Evolutionary conservation across 2,113 vertebrate genomes (phyloP).

Genomic region (Cynoglossus semilaevis): DNA sequence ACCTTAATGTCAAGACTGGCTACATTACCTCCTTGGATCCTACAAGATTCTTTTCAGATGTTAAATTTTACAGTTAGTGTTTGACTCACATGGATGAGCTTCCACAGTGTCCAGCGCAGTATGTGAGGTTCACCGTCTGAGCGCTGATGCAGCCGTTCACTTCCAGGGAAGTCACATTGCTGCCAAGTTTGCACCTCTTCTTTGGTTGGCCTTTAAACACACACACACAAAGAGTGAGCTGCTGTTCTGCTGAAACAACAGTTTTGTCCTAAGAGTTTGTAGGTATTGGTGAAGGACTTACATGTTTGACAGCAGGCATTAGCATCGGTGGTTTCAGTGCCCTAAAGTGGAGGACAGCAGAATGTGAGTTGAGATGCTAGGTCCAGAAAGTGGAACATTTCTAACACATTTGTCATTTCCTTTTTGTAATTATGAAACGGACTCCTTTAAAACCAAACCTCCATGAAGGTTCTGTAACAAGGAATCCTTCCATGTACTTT

Average conservation of each 20-base stretch:
- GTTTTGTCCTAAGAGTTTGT: not conserved
- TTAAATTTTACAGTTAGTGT: too few relatives aligned
- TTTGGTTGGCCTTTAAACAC: constrained; percentile 57
- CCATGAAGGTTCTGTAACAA: too few relatives aligned
- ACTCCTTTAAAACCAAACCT: too few relatives aligned
- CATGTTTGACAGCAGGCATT: constrained; percentile 72
- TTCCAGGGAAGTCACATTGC: constrained; percentile 60
- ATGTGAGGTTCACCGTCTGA: constrained; percentile 71
- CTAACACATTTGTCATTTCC: too few relatives aligned
- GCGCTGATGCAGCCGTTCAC: constrained; percentile 71
- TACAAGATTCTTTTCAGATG: too few relatives aligned
- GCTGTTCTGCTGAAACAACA: not conserved
- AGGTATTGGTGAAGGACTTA: constrained; percentile 43
- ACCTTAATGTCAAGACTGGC: too few relatives aligned
- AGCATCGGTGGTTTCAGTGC: constrained; percentile 64
- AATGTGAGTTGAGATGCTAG: too few relatives aligned
- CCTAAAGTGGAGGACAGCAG: constrained; percentile 48
- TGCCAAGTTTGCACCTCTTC: constrained; percentile 67
- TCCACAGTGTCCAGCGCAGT: constrained; percentile 81
- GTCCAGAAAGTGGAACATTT: too few relatives aligned
- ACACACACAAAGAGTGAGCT: constrained; percentile 10
- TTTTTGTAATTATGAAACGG: too few relatives aligned
- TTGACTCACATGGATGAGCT: constrained; percentile 82
- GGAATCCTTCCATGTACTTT: too few relatives aligned
- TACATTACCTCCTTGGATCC: too few relatives aligned